Evolutionary conservation across 2,797 vertebrate species (phyloP), one percentile per base, ranked within the genome.

Genomic region (Apodemus agrarius): DNA sequence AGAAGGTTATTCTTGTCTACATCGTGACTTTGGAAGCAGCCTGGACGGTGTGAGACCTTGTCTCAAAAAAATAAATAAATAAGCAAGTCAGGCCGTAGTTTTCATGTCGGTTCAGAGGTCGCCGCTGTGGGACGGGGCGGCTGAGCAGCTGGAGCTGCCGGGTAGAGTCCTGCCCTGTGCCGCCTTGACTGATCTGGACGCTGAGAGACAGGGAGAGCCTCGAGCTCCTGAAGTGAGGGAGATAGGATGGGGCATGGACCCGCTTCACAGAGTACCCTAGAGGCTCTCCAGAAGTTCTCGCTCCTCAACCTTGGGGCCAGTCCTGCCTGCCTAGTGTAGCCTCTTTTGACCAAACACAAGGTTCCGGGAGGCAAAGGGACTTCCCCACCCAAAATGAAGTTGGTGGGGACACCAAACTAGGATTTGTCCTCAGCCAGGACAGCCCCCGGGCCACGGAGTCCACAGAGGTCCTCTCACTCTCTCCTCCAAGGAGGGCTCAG

Each of bases 251-350:
- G 34, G 19, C 5, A 2, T 24, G 57, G 40, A 19, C 8, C 79
- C 6, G 17, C 43, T 31, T 89, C 46, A 14, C 78, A 74, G 76
- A 22, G 4, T 16, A 40, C 10, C 6, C 37, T 22, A 14, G 59
- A 29, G 86, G 24, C 40, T 75, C 52, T 54, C 57, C 40, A 22
- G 10, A 59, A 19, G 21, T 46, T 89, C 78, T 46, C 31, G 1
- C 11, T 83, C 34, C 69, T 57, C 22, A n/a, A 34, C 34, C 24
- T 7, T 29, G 3, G 8, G 17, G 17, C 52, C 14, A 46, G 59
- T 40, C 34, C 22, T 3, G 14, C 5, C 57, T 29, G 13, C 9
- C 19, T 1, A 5, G 1, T 3, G 12, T 21, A 43, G n/a, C 31
- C 54, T n/a, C 34, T 22, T 54, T 54, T 79, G 10, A 59, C 40